Percentiles rank a stretch among this genome's conserved stretches.
phyloP scores from a whole-genome alignment of 2,113 vertebrate genomes.

The Sarotherodon lohbergeri region DNA sequence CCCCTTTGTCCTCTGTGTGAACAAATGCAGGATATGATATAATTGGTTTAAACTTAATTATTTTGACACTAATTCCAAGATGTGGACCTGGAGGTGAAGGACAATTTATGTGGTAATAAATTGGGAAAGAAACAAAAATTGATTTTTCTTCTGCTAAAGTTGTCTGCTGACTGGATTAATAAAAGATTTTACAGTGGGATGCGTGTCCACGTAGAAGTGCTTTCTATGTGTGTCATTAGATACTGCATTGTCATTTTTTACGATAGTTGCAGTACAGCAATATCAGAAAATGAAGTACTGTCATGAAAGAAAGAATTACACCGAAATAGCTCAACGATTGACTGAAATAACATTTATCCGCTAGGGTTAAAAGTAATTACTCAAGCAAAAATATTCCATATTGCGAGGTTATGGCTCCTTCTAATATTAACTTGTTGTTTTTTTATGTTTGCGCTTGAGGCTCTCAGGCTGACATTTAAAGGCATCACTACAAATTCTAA shows the following conservation, averaged over 20 bases:
- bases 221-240: background rate
- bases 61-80: constrained; percentile 42
- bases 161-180: constrained; percentile 72
- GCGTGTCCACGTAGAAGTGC: constrained; percentile 53
- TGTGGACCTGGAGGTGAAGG: constrained; percentile 41
- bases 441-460: background rate
- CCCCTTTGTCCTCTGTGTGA: constrained; percentile 26
- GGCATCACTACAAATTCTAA: background rate
- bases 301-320: background rate
- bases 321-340: background rate
- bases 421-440: background rate
- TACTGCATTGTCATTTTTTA: background rate
- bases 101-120: constrained; percentile 64
- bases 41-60: constrained; percentile 65
- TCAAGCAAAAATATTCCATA: background rate
- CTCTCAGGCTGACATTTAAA: background rate
- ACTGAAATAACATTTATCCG: background rate
- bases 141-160: constrained; percentile 67
- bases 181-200: constrained; percentile 66
- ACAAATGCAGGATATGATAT: constrained; percentile 28
- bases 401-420: background rate
- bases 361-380: background rate
- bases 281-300: background rate
- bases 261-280: background rate
- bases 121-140: constrained; percentile 71